Evolutionary conservation across 2,797 vertebrate species (phyloP), one percentile per base, ranked within the genome.

Genomic region (Arremon aurantiirostris): DNA sequence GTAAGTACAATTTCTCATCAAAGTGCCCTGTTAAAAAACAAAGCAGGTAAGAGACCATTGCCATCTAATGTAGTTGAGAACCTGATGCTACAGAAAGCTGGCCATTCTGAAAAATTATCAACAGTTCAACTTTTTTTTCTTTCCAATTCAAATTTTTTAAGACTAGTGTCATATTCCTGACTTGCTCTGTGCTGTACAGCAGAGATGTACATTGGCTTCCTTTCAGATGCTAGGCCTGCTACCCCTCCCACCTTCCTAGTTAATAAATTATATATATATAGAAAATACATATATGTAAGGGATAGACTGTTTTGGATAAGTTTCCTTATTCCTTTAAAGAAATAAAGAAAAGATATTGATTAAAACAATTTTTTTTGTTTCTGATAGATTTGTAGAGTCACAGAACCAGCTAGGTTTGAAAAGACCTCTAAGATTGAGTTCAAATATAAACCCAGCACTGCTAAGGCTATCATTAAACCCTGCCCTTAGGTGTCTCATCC

Each of bases 111-210:
- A 80, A 32, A 53, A 46, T 60, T 87, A 89, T 61, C 80, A 39
- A n/a, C 17, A 57, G 27, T 50, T 90, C 16, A 28, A 37, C 28
- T 22, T 56, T 55, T 56, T 47, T 55, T 55, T 46, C 30, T 34
- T 80, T 53, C 1, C 16, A 14, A 34, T 55, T 82, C 7, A 76
- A 37, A 59, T 72, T 72, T 6, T 59, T 28, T 76, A n/a, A 68
- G 22, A 60, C 15, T 32, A 17, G 11, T 53, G 39, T 89, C n/a
- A 15, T 79, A 68, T 47, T 44, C 10, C 55, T 1, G 2, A 32
- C 32, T 65, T 59, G 21, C 42, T 61, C 53, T 47, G 11, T 53
- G 37, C 32, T 16, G 34, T n/a, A 37, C 0, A 0, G n/a, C 42
- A 69, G 50, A 79, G 30, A 11, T 27, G 20, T 57, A 63, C 1